Conservation (phyloP, 2,113 vertebrate genomes). For the Ursus arctos region DNA sequence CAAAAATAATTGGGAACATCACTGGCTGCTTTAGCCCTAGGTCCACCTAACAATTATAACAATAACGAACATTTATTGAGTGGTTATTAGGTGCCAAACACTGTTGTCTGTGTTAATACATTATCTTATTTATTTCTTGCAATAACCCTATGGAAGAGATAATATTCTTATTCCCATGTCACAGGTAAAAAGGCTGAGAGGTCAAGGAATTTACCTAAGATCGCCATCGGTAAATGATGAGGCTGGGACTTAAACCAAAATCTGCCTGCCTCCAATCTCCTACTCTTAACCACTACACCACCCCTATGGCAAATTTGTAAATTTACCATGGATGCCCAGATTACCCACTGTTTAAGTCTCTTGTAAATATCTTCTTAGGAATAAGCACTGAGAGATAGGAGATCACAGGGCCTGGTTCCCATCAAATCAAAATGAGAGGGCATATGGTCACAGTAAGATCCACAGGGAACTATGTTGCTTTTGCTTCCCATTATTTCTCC, state of each 20-base stretch:
- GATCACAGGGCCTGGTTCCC: constrained; percentile 1
- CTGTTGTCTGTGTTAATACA: constrained; percentile 13
- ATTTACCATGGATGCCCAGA: background rate
- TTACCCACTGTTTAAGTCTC: background rate
- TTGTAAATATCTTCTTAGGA: background rate
- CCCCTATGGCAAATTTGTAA: background rate
- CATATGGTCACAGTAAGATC: constrained; percentile 22
- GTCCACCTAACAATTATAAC: constrained; percentile 14
- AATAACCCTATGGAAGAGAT: background rate
- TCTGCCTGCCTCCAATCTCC: background rate
- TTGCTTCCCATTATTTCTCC: constrained; percentile 47
- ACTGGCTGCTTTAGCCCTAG: constrained; percentile 7
- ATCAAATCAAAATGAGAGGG: constrained; percentile 38
- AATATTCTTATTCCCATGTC: constrained; percentile 28
- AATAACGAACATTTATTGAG: constrained; percentile 44
- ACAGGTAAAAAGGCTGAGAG: background rate
- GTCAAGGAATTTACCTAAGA: constrained; percentile 15
- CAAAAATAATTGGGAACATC: background rate
- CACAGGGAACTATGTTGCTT: constrained; percentile 10
- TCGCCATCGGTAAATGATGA: constrained; percentile 36
- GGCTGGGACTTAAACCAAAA: constrained; percentile 25
- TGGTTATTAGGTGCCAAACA: constrained; percentile 43
- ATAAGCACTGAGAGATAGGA: constrained; percentile 1
- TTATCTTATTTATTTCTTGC: constrained; percentile 54
- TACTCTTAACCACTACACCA: constrained; percentile 18